A percentile compares a stretch with the other conserved stretches of the same genome.
Evolutionary conservation across 2,888 invertebrate genomes (phyloP).

Genomic region (Phanerotoma sp.): DNA sequence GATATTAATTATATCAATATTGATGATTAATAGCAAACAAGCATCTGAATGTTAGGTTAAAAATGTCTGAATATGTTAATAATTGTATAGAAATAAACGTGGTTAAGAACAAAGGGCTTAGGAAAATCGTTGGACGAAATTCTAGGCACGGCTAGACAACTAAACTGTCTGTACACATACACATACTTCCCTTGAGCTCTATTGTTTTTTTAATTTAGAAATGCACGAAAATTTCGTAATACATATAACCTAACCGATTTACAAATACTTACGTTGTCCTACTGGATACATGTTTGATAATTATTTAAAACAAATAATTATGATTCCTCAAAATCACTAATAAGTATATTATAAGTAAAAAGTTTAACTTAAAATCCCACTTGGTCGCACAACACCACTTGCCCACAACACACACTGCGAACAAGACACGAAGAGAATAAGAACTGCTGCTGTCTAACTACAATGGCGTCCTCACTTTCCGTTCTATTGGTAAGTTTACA

Average conservation of each 20-base stretch:
- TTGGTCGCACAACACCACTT: slow-evolving; percentile 52
- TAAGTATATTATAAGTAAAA: slow-evolving; percentile 53
- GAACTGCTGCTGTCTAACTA: slow-evolving; percentile 36
- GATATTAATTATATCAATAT: no score
- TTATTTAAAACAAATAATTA: slow-evolving; percentile 47
- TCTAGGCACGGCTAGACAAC: slow-evolving; percentile 42
- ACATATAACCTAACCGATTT: slow-evolving; percentile 13
- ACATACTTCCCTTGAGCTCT: slow-evolving; percentile 17
- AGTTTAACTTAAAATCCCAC: slow-evolving; percentile 53
- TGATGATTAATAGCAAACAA: not conserved
- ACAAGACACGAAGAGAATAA: slow-evolving; percentile 34
- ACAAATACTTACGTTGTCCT: slow-evolving; percentile 61
- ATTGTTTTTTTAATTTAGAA: slow-evolving; percentile 11
- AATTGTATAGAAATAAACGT: not conserved
- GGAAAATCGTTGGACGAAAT: slow-evolving; percentile 29
- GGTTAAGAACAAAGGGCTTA: slow-evolving; percentile 36
- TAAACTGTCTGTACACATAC: slow-evolving; percentile 23
- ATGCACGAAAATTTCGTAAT: not conserved
- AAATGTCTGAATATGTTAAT: not conserved
- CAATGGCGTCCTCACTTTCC: slow-evolving; percentile 44
- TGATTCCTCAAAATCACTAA: slow-evolving; percentile 51
- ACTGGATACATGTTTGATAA: slow-evolving; percentile 68
- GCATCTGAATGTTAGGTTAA: not conserved
- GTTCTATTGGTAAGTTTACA: slow-evolving; percentile 39
- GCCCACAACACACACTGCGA: slow-evolving; percentile 52